These are phyloP conservation scores for Ammodramus savannarum DNA, from an alignment of 2,113 vertebrate species.

Conservation along the genomic window DNA sequence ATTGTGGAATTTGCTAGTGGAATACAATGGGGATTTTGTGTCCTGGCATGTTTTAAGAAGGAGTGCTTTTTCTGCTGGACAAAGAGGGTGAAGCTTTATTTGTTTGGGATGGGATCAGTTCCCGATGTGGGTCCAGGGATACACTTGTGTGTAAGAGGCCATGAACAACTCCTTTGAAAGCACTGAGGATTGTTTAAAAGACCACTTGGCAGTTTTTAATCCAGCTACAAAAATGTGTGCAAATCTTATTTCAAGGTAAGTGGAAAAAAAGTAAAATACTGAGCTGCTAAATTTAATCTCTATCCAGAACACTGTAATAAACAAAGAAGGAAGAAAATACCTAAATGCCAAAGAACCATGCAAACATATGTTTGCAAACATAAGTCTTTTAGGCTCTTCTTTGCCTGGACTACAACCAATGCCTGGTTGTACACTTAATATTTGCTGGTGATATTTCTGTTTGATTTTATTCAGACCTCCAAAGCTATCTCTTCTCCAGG, in stretches of 20 bases:
- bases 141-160: not conserved
- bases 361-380: not conserved
- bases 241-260: conserved; percentile 21
- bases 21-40: not conserved
- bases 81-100: not conserved
- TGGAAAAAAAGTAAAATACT: not conserved
- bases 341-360: not conserved
- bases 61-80: not conserved
- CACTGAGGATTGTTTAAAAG: not conserved
- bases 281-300: not conserved
- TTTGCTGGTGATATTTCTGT: not conserved
- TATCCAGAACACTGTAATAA: not conserved
- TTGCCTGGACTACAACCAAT: not conserved
- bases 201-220: not conserved
- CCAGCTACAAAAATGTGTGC: conserved; percentile 2
- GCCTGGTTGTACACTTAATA: not conserved
- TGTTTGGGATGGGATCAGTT: not conserved
- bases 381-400: not conserved
- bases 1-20: not conserved
- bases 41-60: not conserved
- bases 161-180: not conserved
- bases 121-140: not conserved
- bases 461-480: not conserved
- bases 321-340: not conserved
- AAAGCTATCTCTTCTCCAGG: not conserved